These are phyloP conservation scores for Priapulus caudatus DNA, from an alignment of 2,888 invertebrate species.

Conservation along the genomic window DNA sequence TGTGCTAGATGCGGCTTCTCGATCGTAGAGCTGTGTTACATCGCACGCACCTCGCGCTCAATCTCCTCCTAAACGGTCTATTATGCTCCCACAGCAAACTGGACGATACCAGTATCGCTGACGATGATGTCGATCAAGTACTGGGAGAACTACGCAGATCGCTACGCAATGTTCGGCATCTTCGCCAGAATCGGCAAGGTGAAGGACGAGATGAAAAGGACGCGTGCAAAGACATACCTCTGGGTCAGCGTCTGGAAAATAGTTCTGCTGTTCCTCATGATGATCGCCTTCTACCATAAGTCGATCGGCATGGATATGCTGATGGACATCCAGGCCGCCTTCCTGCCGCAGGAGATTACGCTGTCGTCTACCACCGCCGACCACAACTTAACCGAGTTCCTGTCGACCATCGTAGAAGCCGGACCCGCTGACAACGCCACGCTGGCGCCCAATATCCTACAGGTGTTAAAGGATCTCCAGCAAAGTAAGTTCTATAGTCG, in stretches of 20 bases:
- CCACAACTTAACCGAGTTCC: slow-evolving; percentile 8
- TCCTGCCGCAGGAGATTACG: background rate
- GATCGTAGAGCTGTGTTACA: no score
- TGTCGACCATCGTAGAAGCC: slow-evolving; percentile 1
- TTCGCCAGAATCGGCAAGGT: slow-evolving; percentile 55
- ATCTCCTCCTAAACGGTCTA: no score
- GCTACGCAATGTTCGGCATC: slow-evolving; percentile 59
- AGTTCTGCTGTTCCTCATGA: slow-evolving; percentile 58
- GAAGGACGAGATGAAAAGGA: slow-evolving; percentile 62
- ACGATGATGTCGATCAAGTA: slow-evolving; percentile 79
- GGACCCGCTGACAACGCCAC: slow-evolving; percentile 23
- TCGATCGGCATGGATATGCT: slow-evolving; percentile 32
- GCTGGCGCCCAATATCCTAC: background rate
- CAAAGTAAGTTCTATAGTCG: no score
- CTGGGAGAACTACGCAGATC: slow-evolving; percentile 96
- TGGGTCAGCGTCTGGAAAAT: slow-evolving; percentile 88
- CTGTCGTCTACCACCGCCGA: slow-evolving; percentile 12
- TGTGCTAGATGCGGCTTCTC: no score
- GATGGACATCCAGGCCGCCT: slow-evolving; percentile 18
- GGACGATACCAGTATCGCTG: slow-evolving; percentile 73
- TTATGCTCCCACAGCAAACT: no score
- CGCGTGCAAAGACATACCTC: slow-evolving; percentile 77
- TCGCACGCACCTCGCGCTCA: no score
- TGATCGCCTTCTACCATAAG: slow-evolving; percentile 57
- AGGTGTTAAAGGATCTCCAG: no score